Conservation (phyloP, 2,113 vertebrate genomes). For the Aix galericulata region DNA sequence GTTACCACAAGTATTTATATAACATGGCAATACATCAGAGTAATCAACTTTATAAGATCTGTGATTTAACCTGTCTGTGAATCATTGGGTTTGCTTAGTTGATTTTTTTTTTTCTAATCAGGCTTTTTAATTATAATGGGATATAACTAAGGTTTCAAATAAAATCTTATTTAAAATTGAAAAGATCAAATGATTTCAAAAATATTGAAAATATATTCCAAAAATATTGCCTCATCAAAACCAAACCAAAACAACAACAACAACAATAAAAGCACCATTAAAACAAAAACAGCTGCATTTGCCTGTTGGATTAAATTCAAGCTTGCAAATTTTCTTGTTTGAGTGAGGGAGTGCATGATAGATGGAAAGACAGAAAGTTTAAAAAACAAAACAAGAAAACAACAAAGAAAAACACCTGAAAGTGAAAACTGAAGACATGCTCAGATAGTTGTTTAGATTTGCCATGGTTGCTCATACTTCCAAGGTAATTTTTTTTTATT, state of each 20-base stretch:
- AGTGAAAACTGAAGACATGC: not conserved
- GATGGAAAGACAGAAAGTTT: not conserved
- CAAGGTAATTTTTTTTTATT: not conserved
- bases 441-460: not conserved
- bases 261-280: not conserved
- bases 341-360: not conserved
- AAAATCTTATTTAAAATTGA: conserved; percentile 4
- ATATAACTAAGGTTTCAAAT: not conserved
- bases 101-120: not conserved
- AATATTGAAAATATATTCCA: accelerated
- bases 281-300: not conserved
- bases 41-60: conserved; percentile 4
- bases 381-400: not conserved
- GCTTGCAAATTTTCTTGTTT: not conserved
- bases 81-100: not conserved
- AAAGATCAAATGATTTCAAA: not conserved
- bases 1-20: not conserved
- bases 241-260: no score
- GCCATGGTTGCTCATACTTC: accelerated
- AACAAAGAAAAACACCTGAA: not conserved
- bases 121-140: not conserved
- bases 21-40: not conserved
- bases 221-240: not conserved
- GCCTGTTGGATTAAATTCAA: not conserved
- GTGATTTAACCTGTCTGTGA: conserved; percentile 6